Evolutionary conservation across 2,113 vertebrate genomes (phyloP).

Genomic region (Sylvia atricapilla): DNA sequence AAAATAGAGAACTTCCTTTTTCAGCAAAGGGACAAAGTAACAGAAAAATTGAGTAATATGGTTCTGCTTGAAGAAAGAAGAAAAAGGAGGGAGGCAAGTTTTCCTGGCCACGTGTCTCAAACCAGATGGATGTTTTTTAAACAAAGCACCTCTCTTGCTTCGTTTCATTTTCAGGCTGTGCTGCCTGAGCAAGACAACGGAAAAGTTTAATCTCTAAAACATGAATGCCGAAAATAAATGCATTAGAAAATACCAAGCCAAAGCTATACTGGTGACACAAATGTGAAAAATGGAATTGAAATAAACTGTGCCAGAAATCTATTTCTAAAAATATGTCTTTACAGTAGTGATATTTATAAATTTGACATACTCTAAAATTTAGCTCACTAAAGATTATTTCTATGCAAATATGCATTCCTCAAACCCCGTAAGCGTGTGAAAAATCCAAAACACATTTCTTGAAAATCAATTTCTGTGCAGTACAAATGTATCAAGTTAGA

Average conservation of each 20-base stretch:
- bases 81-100: background rate
- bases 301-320: conserved; percentile 55
- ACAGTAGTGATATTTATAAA: conserved; percentile 62
- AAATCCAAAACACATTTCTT: conserved; percentile 83
- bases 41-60: background rate
- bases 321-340: conserved; percentile 64
- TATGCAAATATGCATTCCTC: conserved; percentile 78
- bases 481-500: conserved; percentile 68
- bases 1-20: conserved; percentile 2
- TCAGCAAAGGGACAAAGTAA: background rate
- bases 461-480: conserved; percentile 83
- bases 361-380: conserved; percentile 74
- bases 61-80: background rate
- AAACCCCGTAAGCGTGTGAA: conserved; percentile 70
- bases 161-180: conserved; percentile 29
- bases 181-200: background rate
- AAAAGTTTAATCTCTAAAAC: conserved; percentile 54
- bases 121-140: background rate
- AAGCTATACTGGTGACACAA: conserved; percentile 30
- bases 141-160: background rate
- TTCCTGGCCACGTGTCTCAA: background rate
- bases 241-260: conserved; percentile 48
- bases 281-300: conserved; percentile 63
- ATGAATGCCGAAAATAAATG: conserved; percentile 50
- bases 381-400: conserved; percentile 84